Conservation (phyloP, 2,113 vertebrate species). For the Fukomys damarensis region DNA sequence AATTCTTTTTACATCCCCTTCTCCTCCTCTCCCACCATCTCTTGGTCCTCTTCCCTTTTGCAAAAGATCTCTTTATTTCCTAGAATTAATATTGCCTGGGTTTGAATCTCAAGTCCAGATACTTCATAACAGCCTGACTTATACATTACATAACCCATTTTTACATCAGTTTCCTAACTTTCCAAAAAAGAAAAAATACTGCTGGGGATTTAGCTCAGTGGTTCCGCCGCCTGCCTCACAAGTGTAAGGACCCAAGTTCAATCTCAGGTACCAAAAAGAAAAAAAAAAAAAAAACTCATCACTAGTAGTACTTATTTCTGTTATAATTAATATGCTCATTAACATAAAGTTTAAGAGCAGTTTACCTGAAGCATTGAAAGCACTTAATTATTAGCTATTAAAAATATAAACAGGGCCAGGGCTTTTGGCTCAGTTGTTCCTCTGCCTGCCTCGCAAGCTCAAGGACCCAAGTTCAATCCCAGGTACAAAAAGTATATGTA, state of each 20-base stretch:
- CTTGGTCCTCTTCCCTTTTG: background rate
- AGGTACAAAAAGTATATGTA: too few relatives aligned
- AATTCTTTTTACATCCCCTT: background rate
- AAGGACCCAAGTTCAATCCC: too few relatives aligned
- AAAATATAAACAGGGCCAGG: constrained; percentile 1
- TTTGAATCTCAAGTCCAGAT: background rate
- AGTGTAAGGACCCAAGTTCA: too few relatives aligned
- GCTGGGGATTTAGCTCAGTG: too few relatives aligned
- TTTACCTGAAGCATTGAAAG: background rate
- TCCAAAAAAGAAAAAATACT: background rate
- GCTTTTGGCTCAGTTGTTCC: too few relatives aligned
- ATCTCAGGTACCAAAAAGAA: too few relatives aligned
- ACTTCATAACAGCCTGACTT: constrained; percentile 5
- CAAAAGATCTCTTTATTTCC: background rate
- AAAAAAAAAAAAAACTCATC: background rate
- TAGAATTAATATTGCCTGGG: background rate
- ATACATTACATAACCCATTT: background rate
- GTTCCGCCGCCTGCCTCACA: too few relatives aligned
- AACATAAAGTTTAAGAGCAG: background rate
- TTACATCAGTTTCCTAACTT: background rate
- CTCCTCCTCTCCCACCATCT: background rate
- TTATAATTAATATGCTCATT: background rate
- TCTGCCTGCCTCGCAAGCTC: too few relatives aligned
- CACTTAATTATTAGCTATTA: background rate
- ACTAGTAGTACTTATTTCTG: background rate